Conservation (phyloP, 2,113 vertebrate genomes). For the Albula goreensis region DNA sequence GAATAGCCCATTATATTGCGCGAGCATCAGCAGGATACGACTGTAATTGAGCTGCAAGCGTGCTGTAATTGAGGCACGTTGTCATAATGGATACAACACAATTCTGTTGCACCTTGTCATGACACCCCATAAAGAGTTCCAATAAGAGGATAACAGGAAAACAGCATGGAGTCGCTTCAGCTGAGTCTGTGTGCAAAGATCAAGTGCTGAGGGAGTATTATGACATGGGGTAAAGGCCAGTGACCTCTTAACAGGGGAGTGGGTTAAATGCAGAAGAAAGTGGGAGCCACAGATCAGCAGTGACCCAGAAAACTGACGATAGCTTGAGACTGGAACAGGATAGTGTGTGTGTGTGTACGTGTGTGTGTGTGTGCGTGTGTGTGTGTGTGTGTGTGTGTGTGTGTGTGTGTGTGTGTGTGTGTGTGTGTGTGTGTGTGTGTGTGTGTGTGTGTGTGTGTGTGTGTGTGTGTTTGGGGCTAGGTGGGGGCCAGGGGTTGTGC, state of each 20-base stretch:
- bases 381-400: no score
- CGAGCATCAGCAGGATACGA: neutral
- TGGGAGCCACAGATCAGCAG: conserved; percentile 43
- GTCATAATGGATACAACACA: neutral
- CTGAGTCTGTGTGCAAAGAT: neutral
- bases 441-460: no score
- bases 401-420: no score
- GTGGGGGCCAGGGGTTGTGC: neutral
- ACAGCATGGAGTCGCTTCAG: conserved; percentile 1
- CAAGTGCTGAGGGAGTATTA: neutral
- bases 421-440: no score
- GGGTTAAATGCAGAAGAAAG: conserved; percentile 40
- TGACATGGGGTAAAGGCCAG: conserved; percentile 21
- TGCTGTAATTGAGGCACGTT: neutral
- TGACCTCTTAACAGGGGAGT: conserved; percentile 37
- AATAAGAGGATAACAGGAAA: conserved; percentile 9
- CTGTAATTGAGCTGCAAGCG: neutral
- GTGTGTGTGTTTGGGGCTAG: no score
- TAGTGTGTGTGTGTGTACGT: neutral
- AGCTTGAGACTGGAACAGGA: neutral
- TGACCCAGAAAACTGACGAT: conserved; percentile 43
- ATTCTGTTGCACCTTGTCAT: conserved; percentile 10
- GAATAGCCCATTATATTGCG: neutral
- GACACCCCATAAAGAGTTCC: neutral
- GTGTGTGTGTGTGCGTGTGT: no score